Evolutionary conservation across 2,113 vertebrate species (phyloP).

Genomic region (Canis aureus): DNA sequence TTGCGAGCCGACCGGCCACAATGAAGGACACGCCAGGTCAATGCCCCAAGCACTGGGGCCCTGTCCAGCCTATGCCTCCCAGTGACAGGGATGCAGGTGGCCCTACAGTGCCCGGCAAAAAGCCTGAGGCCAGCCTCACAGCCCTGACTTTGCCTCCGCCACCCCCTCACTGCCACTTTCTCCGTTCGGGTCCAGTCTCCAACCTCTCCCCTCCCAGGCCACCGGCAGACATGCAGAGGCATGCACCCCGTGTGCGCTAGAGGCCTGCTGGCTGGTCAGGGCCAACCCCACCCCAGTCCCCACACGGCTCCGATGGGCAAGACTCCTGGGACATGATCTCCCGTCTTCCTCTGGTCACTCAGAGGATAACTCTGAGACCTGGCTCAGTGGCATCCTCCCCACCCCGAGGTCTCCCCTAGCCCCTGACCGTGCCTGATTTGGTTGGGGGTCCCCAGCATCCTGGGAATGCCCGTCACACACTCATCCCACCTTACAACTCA

Average conservation of each 20-base stretch:
- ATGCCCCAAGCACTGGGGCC: too few relatives aligned
- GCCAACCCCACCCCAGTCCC: not conserved
- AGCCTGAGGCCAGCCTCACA: not conserved
- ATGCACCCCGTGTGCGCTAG: rapidly evolving
- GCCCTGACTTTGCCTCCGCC: not conserved
- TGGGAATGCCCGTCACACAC: not conserved
- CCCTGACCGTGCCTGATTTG: not conserved
- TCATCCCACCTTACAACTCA: not conserved
- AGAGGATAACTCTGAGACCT: too few relatives aligned
- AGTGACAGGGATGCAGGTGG: rapidly evolving
- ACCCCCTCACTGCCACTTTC: not conserved
- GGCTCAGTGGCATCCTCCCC: not conserved
- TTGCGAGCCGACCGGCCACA: not conserved
- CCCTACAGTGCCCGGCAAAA: rapidly evolving
- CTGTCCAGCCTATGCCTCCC: too few relatives aligned
- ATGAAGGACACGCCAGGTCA: too few relatives aligned
- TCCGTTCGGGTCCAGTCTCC: not conserved
- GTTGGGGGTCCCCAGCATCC: not conserved
- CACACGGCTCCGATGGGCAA: not conserved
- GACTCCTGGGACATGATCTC: too few relatives aligned
- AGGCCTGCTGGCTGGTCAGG: not conserved
- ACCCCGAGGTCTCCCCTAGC: not conserved
- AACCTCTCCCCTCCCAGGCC: not conserved
- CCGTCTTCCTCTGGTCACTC: not conserved
- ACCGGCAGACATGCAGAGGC: not conserved